Evolutionary conservation across 1,140 invertebrate species (phyloP).

Genomic region (Drosophila serrata): DNA sequence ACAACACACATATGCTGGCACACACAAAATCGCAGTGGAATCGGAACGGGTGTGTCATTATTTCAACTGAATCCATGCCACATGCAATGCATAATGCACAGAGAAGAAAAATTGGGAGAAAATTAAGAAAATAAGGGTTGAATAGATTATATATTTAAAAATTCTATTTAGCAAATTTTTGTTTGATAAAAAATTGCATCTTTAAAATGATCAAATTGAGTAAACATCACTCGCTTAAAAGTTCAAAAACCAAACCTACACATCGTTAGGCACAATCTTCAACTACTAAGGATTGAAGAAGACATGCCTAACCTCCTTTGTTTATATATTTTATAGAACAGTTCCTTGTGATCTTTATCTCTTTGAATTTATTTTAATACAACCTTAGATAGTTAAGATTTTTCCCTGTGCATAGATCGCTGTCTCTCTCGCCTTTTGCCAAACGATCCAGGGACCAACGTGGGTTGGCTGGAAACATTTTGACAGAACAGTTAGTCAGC

Average conservation of each 20-base stretch:
- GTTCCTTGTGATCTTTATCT: background rate
- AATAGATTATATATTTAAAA: background rate
- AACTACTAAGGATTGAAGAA: background rate
- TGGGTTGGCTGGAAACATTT: constrained; percentile 74
- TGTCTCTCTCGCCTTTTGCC: constrained; percentile 23
- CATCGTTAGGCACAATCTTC: too few species aligned
- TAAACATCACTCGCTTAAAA: background rate
- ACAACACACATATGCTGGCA: constrained; percentile 34
- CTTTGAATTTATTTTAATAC: background rate
- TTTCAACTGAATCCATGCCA: constrained; percentile 79
- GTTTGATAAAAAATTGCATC: too few species aligned
- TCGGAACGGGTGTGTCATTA: constrained; percentile 81
- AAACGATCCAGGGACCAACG: constrained; percentile 42
- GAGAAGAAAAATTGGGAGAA: background rate
- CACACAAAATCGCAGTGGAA: constrained; percentile 34
- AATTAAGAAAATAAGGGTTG: background rate
- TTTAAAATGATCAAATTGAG: too few species aligned
- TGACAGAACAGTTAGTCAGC: constrained; percentile 80
- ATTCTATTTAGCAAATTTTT: background rate
- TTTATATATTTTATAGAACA: background rate
- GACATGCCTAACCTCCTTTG: background rate
- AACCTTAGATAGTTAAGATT: background rate
- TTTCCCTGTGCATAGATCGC: constrained; percentile 11
- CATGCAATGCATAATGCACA: constrained; percentile 65
- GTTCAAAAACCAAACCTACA: background rate